These are phyloP conservation scores for Aproaerema taeniolella DNA, from an alignment of 2,888 invertebrate species.

Conservation along the genomic window DNA sequence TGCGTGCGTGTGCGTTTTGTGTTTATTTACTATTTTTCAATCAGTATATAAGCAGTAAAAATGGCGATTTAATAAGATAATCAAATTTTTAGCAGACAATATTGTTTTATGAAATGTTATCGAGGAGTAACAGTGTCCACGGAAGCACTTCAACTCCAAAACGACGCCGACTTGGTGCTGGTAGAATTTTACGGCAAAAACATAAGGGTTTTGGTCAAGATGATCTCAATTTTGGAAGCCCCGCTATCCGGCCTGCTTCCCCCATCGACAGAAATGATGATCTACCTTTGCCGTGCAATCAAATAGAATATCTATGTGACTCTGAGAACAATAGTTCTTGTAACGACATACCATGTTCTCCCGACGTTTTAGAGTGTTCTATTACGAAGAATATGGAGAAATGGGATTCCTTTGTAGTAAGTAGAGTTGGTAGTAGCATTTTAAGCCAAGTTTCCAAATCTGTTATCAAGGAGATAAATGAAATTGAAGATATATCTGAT, in stretches of 20 bases:
- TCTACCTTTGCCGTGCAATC: conserved; percentile 62
- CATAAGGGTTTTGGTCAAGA: conserved; percentile 6
- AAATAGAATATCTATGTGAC: conserved; percentile 56
- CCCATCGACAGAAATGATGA: conserved; percentile 43
- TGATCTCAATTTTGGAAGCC: background rate
- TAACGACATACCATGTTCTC: conserved; percentile 43
- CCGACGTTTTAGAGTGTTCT: conserved; percentile 38
- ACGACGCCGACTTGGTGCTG: conserved; percentile 48
- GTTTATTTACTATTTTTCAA: no score
- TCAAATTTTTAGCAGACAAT: no score
- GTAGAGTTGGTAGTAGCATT: conserved; percentile 25
- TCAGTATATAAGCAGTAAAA: no score
- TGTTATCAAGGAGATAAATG: conserved; percentile 24
- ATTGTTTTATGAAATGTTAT: conserved; percentile 23
- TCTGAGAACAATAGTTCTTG: conserved; percentile 40
- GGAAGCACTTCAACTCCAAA: conserved; percentile 54
- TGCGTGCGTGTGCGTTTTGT: no score
- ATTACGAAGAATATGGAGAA: conserved; percentile 29
- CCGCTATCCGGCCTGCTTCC: background rate
- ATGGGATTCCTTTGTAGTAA: conserved; percentile 43
- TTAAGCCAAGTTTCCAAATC: conserved; percentile 21
- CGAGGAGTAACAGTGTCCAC: conserved; percentile 18
- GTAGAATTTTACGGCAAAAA: conserved; percentile 31
- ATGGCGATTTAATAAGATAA: no score
- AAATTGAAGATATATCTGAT: conserved; percentile 44